Percentiles rank a stretch among this genome's conserved stretches.
phyloP scores from a whole-genome alignment of 2,113 vertebrate species.

The Strix uralensis region DNA sequence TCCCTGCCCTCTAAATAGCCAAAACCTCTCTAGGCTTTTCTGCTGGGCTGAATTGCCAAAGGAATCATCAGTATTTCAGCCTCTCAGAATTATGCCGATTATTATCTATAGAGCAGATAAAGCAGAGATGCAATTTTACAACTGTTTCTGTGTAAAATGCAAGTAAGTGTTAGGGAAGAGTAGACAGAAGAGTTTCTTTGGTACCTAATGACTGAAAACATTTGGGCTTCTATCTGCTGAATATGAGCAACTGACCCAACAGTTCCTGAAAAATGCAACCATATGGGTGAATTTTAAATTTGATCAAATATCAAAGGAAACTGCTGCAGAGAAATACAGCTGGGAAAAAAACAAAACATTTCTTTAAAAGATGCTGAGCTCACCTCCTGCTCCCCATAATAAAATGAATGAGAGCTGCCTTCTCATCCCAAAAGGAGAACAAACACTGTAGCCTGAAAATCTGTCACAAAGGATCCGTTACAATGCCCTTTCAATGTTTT shows the following conservation, averaged over 20 bases:
- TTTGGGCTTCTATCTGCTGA: background rate
- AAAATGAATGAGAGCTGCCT: background rate
- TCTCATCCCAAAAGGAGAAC: background rate
- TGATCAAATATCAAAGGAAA: background rate
- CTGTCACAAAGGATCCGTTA: background rate
- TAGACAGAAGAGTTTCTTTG: background rate
- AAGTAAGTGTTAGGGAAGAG: background rate
- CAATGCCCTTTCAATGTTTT: background rate
- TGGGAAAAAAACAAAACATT: background rate
- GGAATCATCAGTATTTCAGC: background rate
- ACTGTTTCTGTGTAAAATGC: background rate
- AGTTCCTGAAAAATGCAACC: background rate
- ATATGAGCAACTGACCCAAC: background rate
- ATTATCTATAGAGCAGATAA: background rate
- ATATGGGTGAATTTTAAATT: background rate
- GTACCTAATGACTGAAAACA: background rate
- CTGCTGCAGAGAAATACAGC: background rate
- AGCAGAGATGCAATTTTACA: background rate
- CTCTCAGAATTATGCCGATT: background rate
- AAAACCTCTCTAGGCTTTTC: background rate
- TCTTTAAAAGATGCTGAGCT: background rate
- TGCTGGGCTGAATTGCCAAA: background rate
- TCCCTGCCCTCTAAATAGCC: background rate
- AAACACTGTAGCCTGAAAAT: background rate
- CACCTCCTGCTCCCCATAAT: background rate